Evolutionary conservation across 2,888 invertebrate species (phyloP).

Genomic region (Drosophila tanythrix): DNA sequence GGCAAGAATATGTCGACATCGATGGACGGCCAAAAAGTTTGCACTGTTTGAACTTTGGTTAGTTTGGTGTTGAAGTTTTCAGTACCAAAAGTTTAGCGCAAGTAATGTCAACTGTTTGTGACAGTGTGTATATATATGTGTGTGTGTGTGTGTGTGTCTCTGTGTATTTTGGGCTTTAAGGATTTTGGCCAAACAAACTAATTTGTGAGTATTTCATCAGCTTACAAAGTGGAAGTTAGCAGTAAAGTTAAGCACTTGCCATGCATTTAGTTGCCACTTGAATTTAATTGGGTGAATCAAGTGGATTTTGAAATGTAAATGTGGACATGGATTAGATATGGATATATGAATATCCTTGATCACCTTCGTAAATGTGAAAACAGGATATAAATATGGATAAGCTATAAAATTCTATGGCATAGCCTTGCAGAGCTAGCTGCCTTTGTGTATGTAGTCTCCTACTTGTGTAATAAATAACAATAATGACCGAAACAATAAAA

Average conservation of each 20-base stretch:
- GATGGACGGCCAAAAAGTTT: slow-evolving; percentile 59
- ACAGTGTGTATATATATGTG: slow-evolving; percentile 1
- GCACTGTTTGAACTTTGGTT: slow-evolving; percentile 70
- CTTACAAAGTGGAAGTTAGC: slow-evolving; percentile 43
- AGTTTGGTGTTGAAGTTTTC: slow-evolving; percentile 60
- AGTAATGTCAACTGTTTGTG: slow-evolving; percentile 30
- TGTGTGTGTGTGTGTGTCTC: slow-evolving; percentile 5
- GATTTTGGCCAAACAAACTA: slow-evolving; percentile 57
- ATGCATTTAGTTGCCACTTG: slow-evolving; percentile 23
- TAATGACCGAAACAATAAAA: neutral
- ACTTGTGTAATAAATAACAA: neutral
- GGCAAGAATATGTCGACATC: slow-evolving; percentile 59
- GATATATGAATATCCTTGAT: neutral
- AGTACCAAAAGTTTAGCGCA: slow-evolving; percentile 46
- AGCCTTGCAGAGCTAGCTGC: neutral
- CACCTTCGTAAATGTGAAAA: neutral
- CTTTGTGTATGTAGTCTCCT: neutral
- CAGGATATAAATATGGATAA: neutral
- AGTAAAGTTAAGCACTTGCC: slow-evolving; percentile 39
- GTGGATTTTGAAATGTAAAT: neutral
- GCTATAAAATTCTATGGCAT: neutral
- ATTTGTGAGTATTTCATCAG: slow-evolving; percentile 48
- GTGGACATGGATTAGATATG: too few relatives aligned
- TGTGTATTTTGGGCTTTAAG: slow-evolving; percentile 10
- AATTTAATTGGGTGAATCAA: slow-evolving; percentile 28